Percentiles rank a stretch among this genome's conserved stretches.
Evolutionary conservation across 2,113 vertebrate genomes (phyloP).

Genomic region (Petrocephalus zakoni): DNA sequence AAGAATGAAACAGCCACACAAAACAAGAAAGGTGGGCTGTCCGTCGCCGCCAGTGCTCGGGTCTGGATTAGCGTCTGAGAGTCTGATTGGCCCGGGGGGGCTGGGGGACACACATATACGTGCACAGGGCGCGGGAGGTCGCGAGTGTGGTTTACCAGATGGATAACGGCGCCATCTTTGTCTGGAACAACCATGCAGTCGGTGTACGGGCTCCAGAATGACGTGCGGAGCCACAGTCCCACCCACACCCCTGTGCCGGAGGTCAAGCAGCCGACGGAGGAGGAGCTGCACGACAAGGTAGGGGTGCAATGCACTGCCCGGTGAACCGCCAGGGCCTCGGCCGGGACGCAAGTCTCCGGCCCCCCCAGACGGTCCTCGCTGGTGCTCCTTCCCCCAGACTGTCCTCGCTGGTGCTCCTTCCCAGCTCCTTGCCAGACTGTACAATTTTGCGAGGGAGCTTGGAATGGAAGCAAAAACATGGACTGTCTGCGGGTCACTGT

Average conservation of each 20-base stretch:
- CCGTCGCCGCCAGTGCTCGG: background rate
- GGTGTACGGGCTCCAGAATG: conserved; percentile 95
- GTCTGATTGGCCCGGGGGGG: background rate
- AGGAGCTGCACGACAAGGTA: conserved; percentile 90
- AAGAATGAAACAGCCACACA: conserved; percentile 80
- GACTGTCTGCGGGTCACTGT: background rate
- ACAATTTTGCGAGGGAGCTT: background rate
- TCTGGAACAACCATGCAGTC: conserved; percentile 59
- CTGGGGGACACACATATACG: background rate
- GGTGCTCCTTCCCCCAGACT: background rate
- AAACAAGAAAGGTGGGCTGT: conserved; percentile 71
- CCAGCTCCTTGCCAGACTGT: background rate
- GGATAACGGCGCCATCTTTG: background rate
- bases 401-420: background rate
- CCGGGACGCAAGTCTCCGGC: background rate
- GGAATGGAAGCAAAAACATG: background rate
- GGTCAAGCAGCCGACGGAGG: conserved; percentile 87
- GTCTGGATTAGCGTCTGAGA: background rate
- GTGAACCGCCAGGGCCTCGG: background rate
- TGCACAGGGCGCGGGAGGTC: background rate
- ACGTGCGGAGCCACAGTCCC: conserved; percentile 90
- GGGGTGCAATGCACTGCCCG: background rate
- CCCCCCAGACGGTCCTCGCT: background rate
- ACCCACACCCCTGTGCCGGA: conserved; percentile 86
- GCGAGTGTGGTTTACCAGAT: background rate